Evolutionary conservation across 1,140 invertebrate species (phyloP), one percentile per base, ranked within the genome.

Genomic region (Ips nitidus): DNA sequence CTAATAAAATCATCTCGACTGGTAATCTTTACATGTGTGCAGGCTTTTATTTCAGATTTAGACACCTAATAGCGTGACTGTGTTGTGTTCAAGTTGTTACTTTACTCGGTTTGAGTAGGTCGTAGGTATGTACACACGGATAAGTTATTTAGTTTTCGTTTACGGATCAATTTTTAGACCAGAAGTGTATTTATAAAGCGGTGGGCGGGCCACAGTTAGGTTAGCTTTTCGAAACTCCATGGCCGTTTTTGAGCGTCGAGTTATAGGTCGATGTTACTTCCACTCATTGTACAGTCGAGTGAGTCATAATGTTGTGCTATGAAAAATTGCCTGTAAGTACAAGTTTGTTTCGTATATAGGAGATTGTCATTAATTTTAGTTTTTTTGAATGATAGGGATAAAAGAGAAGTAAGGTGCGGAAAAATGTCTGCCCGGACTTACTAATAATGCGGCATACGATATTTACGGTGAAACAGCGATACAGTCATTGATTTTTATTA

Each of bases 401-500:
- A 6, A 50, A 50, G 22, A 50, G 22, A 50, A 50, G 22, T 22
- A 50, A 50, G 45, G 45, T 50, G 45, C 3, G 45, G 45, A 50
- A 50, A 50, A 50, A 50, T 50, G 45, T 50, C 45, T 50, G 45
- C 7, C 7, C 7, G 7, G 22, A 50, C 22, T 22, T 50, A 50
- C 45, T 50, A 59, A 59, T 59, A 59, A 59, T 59, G 41, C 41
- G 8, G 57, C 39, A 59, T 59, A 22, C 22, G 22, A 22, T 22
- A 59, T 41, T n/a, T 41, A 8, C 57, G 41, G 57, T 59, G 57
- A 59, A 59, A 59, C 57, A 42, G 41, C 56, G 59, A 69, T 53
- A 63, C 47, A 65, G 45, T 71, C 62, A 66, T 65, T 71, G 69
- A 71, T 71, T 71, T 66, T 71, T 65, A 71, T 71, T 71, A 60